phyloP scores from a whole-genome alignment of 2,797 vertebrate species.

The Balearica regulorum region DNA sequence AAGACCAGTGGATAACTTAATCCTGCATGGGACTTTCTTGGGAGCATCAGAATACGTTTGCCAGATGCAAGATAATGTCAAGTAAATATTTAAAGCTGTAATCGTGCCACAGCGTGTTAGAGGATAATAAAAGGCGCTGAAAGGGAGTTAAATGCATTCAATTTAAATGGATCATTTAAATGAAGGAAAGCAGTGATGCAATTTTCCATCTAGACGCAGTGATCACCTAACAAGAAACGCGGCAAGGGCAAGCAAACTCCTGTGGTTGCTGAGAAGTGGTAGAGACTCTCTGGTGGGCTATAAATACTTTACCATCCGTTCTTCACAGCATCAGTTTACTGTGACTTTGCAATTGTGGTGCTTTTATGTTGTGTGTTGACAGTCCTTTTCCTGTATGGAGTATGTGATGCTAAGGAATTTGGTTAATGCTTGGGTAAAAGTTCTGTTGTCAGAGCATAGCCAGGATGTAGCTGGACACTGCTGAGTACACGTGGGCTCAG shows the following conservation, averaged over 20 bases:
- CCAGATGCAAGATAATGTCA: not conserved
- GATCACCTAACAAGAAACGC: not conserved
- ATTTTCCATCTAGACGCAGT: not conserved
- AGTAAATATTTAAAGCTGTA: conserved; percentile 35
- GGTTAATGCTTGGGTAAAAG: not conserved
- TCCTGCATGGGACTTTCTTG: not conserved
- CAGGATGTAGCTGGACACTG: not conserved
- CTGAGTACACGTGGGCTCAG: not conserved
- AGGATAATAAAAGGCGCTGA: not conserved
- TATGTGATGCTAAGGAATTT: not conserved
- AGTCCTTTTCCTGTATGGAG: not conserved
- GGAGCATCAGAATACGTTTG: not conserved
- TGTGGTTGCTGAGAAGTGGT: not conserved
- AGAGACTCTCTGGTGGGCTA: not conserved
- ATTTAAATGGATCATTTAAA: not conserved
- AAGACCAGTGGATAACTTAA: not conserved
- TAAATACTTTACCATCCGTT: accelerated
- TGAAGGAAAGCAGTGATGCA: not conserved
- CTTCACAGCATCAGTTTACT: not conserved
- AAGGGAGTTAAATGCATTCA: not conserved
- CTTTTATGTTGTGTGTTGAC: not conserved
- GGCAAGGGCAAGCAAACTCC: not conserved
- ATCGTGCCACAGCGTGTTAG: not conserved
- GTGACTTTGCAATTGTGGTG: not conserved
- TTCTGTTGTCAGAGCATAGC: not conserved